Conservation (phyloP, 2,888 invertebrate species). For the Clepsis dumicolana region DNA sequence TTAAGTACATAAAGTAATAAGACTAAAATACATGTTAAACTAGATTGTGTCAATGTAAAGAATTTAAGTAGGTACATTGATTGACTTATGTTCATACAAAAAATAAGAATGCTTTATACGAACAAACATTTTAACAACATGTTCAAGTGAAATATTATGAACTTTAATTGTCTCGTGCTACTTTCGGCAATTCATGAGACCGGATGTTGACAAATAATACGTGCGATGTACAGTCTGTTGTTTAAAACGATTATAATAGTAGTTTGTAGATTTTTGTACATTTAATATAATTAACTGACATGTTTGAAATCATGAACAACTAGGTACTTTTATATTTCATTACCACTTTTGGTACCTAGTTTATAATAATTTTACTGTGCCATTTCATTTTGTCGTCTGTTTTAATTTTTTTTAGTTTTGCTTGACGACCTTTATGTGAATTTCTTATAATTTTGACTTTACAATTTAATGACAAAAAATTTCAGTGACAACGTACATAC, state of each 20-base stretch:
- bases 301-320: too few species aligned
- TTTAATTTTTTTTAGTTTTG: too few species aligned
- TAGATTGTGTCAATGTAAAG: neutral
- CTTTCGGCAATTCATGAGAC: conserved; percentile 61
- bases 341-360: too few species aligned
- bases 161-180: conserved; percentile 65
- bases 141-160: conserved; percentile 54
- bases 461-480: too few species aligned
- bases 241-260: neutral
- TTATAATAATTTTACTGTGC: too few species aligned
- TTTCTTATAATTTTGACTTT: too few species aligned
- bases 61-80: neutral
- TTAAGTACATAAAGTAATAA: neutral
- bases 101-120: conserved; percentile 13
- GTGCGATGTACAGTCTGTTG: conserved; percentile 51
- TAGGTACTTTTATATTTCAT: too few species aligned
- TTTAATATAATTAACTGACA: too few species aligned
- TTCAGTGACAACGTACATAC: neutral
- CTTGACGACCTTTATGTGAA: too few species aligned
- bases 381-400: too few species aligned
- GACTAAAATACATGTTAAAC: too few species aligned
- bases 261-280: too few species aligned
- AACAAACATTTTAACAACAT: conserved; percentile 34
- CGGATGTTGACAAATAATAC: conserved; percentile 65
- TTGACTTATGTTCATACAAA: neutral